Evolutionary conservation across 1,140 invertebrate genomes (phyloP).

Genomic region (Hylaeus volcanicus): DNA sequence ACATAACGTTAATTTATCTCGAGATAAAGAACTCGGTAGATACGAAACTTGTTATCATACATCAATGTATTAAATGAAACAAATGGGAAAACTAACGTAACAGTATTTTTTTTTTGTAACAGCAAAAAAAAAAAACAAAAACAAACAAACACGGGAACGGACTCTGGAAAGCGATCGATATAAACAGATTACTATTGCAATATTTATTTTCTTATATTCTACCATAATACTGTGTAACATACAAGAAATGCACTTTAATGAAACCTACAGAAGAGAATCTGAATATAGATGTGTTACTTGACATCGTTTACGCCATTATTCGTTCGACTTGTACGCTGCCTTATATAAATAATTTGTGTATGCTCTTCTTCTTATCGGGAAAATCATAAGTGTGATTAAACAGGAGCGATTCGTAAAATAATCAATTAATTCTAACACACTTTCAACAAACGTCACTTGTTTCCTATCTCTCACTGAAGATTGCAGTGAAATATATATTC

Average conservation of each 20-base stretch:
- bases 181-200: constrained; percentile 58
- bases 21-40: too few species aligned
- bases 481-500: constrained; percentile 29
- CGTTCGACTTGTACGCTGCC: constrained; percentile 30
- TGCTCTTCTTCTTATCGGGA: constrained; percentile 51
- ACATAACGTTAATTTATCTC: too few species aligned
- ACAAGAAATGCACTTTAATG: constrained; percentile 93
- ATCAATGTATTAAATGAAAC: neutral
- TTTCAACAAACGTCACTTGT: constrained; percentile 30
- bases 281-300: constrained; percentile 73
- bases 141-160: neutral
- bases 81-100: neutral
- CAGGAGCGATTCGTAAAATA: constrained; percentile 61
- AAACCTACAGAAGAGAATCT: constrained; percentile 91
- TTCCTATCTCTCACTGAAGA: constrained; percentile 24
- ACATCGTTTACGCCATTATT: constrained; percentile 38
- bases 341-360: constrained; percentile 61
- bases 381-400: constrained; percentile 58
- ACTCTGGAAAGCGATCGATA: neutral
- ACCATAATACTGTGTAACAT: constrained; percentile 93
- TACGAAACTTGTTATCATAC: too few species aligned
- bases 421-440: constrained; percentile 53
- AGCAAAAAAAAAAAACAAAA: neutral
- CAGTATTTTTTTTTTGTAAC: too few species aligned
- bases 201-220: constrained; percentile 82